Evolutionary conservation across 2,797 vertebrate species (phyloP).

Genomic region (Pangasius krempfi): DNA sequence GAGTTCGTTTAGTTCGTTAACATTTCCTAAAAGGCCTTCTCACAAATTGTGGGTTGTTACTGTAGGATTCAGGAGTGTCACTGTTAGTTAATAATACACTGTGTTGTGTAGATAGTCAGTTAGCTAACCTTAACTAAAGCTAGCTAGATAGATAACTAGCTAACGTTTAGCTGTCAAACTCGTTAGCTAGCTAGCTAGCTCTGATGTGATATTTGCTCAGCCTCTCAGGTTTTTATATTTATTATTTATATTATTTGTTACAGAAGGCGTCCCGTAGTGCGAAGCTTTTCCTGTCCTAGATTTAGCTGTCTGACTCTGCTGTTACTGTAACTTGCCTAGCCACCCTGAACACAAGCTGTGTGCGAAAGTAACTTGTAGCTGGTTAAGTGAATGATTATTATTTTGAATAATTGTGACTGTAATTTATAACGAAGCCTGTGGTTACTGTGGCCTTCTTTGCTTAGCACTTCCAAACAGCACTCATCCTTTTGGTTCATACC

Average conservation of each 20-base stretch:
- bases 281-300: background rate
- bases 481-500: background rate
- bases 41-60: background rate
- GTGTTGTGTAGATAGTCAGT: background rate
- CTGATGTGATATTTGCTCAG: no score
- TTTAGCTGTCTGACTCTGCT: background rate
- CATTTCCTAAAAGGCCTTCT: no score
- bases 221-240: background rate
- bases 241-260: background rate
- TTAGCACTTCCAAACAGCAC: no score
- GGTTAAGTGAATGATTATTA: background rate
- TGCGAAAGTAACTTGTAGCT: background rate
- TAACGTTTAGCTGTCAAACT: conserved; percentile 8
- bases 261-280: background rate
- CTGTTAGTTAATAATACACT: background rate
- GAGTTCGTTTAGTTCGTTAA: background rate
- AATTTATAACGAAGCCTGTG: background rate
- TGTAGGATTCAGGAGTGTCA: background rate
- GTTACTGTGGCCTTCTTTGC: background rate
- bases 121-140: background rate
- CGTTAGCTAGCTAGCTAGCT: background rate
- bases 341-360: background rate
- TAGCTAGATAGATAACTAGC: background rate
- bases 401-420: background rate
- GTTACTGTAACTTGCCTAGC: no score